Base-by-base conservation (phyloP, 2,888 invertebrate genomes). In the Ctenicera cuprea region DNA sequence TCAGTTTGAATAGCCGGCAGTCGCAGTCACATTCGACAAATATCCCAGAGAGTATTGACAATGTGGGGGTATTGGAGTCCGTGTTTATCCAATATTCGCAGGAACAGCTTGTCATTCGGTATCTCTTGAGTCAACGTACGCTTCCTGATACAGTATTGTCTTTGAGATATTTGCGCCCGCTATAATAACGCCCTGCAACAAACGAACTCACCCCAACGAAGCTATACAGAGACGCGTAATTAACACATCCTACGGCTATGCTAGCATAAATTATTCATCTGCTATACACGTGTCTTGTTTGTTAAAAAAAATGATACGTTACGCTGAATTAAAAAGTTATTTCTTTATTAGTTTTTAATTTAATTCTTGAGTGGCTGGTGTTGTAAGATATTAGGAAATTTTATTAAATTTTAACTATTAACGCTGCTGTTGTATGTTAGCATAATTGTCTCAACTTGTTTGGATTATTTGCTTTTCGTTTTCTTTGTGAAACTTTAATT, bases 91-190 rank as follows among this genome's bases (percentile, higher is more conserved):
- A 67, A 67, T 67, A 67, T 59, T 67, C 67, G 30, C 59, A 41
- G 43, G 43, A 68, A 68, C 54, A 54, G 54, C 62, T 73, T 73
- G 66, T 66, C 67, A 73, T 73, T 63, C 68, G 54, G 43, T 54
- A 61, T 45, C 43, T 54, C 37, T 67, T 57, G 38, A 52, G 52
- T 67, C 62, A 73, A 68, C 62, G 63, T 62, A 30, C 20, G 37
- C 16, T 62, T 61, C 48, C 41, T 67, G 68, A 67, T 61, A 63
- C 45, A 68, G 43, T 54, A 54, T 45, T 61, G 73, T 62, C 61
- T 65, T 67, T 52, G 73, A 67, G 43, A 61, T 54, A 67, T 73
- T 73, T 66, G 50, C 68, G 61, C 62, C 57, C 30, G 57, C 68
- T 61, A 43, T 45, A 63, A 73, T 68, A 73, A 73, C 20, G 68